Base-by-base conservation (phyloP, 1,140 invertebrate species). In the Drosophila repletoides region DNA sequence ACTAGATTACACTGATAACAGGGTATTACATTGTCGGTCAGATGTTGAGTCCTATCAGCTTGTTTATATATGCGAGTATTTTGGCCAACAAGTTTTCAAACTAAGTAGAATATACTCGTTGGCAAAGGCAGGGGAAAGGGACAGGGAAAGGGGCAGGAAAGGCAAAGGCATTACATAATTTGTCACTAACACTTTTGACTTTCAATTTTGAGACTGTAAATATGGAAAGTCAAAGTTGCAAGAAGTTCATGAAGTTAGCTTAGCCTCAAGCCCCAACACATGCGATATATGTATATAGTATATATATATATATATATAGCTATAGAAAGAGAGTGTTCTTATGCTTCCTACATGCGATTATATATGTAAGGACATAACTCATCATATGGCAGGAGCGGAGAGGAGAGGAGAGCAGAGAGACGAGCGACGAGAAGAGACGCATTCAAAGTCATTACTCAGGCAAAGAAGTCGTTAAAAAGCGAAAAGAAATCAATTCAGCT, bases 391-490 rank as follows among this genome's bases (percentile, higher is more conserved):
- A 77, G 34, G n/a, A n/a, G n/a, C n/a, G n/a, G n/a, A n/a, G n/a
- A n/a, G n/a, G n/a, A n/a, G n/a, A n/a, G n/a, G n/a, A n/a, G n/a
- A n/a, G n/a, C n/a, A n/a, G n/a, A n/a, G n/a, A n/a, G n/a, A n/a
- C n/a, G n/a, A n/a, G n/a, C n/a, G n/a, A n/a, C n/a, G n/a, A n/a
- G n/a, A n/a, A 64, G 49, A 63, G 46, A 77, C 61, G 74, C 74
- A 73, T 83, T 74, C 67, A 73, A 84, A 83, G 79, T 74, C 79
- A 84, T 83, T 83, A 79, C 79, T 83, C 77, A 49, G 58, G 77
- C 64, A 63, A 58, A 79, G n/a, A 84, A 84, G 77, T 84, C 77
- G 79, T 84, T 84, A 79, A 61, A n/a, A 66, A 58, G 59, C 53
- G 34, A 74, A 60, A n/a, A 70, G 46, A 71, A 81, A 81, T 81